Evolutionary conservation across 2,113 vertebrate species (phyloP), one percentile per base, ranked within the genome.

Genomic region (Physeter macrocephalus): DNA sequence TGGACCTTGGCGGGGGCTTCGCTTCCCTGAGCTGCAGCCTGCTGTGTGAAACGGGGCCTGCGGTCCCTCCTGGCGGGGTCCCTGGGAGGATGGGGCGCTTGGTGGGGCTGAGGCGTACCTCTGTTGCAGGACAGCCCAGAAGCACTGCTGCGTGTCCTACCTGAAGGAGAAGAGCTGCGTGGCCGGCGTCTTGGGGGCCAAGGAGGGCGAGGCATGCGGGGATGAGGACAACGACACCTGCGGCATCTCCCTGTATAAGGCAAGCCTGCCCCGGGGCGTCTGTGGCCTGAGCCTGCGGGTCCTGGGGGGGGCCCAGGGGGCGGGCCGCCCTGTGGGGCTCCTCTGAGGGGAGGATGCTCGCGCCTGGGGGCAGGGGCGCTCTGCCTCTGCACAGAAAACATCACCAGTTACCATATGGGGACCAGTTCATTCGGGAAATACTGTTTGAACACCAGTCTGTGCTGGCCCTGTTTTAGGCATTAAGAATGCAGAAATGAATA

Each of bases 141-240:
- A 98, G 97, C 99, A 99, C 97, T 99, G 99, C 94, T 99, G 99
- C 0, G 7, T 98, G 46, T 99, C 99, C 41, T 98, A 99, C 9
- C 69, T 99, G 75, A 98, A 98, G 97, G 99, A 99, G 97, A 99
- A 98, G 98, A 99, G 98, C 97, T 99, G 99, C 97, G 96, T 99
- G 96, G 98, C 99, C 0, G 99, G 99, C 0, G 98, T 99, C 97
- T 46, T 98, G 4, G 98, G 98, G 0, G 99, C 99, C 34, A 99
- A 99, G 98, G 98, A 98, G 57, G 99, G 99, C 0, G 98, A 98
- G 29, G 10, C 72, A 1, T 99, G 99, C 6, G 98, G 99, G 6
- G 95, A 95, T 0, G 98, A 98, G 31, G 98, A 98, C 39, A 97
- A 85, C 0, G 97, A 99, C 31, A 98, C 97, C 75, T 99, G 99